Base-by-base conservation (phyloP, 2,797 vertebrate species). In the Lacerta agilis region DNA sequence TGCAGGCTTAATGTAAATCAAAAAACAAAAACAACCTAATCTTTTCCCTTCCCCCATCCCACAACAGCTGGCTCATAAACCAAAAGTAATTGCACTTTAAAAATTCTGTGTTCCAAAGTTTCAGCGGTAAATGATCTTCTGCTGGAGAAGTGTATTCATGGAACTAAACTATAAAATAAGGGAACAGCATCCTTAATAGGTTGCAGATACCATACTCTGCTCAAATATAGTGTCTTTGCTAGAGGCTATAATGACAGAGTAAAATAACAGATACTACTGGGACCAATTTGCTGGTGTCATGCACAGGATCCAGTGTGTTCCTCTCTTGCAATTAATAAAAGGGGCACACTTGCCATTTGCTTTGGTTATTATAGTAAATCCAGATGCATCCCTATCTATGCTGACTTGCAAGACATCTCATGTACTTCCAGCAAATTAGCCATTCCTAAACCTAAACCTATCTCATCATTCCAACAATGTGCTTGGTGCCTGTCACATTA, bases 241-340 rank as follows among this genome's bases (percentile, higher is more conserved):
- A 86, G 88, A n/a, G 72, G 86, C 86, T 94, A 10, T 91, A 95
- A 95, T 93, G 95, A 94, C 93, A 96, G 89, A 94, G 88, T 58
- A 80, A 95, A 95, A 93, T 94, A 94, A 83, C 90, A 67, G 89
- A 93, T 84, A 96, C 96, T 95, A 91, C 85, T 91, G 95, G 96
- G 97, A 95, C 95, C 95, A 96, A 97, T 98, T 97, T 97, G 93
- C 94, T 95, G 90, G 91, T 83, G 86, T 92, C 29, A 38, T 87
- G 88, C 79, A 91, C 94, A 93, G 92, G 88, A 87, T 92, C 92
- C 90, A 75, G 67, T 8, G 91, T 92, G 96, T 94, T 96, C 94
- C 94, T 93, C 81, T 86, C 45, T 75, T 95, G 92, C 94, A 96
- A 94, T 97, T 96, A 96, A 96, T 89, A 89, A 89, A 94, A 87